Conservation (phyloP, 2,797 vertebrate genomes). For the Girardinus metallicus region DNA sequence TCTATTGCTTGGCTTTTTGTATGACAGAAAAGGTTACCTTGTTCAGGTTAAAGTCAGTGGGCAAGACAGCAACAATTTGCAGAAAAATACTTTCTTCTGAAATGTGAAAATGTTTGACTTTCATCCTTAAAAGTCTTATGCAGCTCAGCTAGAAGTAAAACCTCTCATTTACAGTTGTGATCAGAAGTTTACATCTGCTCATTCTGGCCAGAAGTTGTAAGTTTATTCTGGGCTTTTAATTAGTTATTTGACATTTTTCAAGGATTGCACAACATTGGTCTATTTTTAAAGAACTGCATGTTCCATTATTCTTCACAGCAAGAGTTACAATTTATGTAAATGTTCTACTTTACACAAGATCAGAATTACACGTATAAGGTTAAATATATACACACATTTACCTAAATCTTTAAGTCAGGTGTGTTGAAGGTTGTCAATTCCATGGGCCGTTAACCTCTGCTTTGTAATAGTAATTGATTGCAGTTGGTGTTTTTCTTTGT, state of each 20-base stretch:
- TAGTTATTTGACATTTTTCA: background rate
- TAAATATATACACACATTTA: background rate
- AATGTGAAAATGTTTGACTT: no score
- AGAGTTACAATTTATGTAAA: background rate
- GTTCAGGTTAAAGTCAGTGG: background rate
- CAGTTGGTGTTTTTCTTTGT: background rate
- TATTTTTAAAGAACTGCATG: background rate
- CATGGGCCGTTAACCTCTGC: background rate
- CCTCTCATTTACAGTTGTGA: background rate
- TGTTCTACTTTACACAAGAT: background rate
- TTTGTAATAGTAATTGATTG: background rate
- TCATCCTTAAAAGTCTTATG: background rate
- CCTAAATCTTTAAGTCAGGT: background rate
- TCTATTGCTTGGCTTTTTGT: background rate
- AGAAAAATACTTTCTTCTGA: background rate
- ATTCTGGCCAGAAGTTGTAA: background rate
- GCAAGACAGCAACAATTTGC: background rate
- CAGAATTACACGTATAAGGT: background rate
- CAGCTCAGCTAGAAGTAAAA: background rate
- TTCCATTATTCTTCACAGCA: background rate
- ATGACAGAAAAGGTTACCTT: background rate
- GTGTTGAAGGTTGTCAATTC: background rate
- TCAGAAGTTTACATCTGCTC: background rate
- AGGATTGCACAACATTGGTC: background rate
- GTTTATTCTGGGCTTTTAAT: background rate